phyloP scores from a whole-genome alignment of 2,888 invertebrate species.

The Leptodirus hochenwartii region DNA sequence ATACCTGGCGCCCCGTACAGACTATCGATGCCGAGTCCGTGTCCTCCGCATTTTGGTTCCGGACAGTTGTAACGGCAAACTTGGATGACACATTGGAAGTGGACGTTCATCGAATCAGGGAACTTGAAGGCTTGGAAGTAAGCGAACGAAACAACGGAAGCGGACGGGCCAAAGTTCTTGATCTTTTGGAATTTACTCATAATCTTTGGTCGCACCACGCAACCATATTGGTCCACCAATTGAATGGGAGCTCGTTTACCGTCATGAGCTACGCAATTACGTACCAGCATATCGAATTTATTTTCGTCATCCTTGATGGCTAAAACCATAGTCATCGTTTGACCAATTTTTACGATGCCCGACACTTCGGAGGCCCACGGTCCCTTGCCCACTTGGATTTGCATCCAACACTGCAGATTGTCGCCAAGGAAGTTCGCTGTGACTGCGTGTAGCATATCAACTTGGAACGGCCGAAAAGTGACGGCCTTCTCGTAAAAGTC shows the following conservation, averaged over 20 bases:
- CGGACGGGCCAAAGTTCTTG: conserved; percentile 87
- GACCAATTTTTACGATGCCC: conserved; percentile 88
- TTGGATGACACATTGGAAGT: conserved; percentile 93
- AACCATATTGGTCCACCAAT: conserved; percentile 82
- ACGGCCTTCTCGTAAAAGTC: conserved; percentile 92
- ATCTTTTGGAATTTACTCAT: conserved; percentile 94
- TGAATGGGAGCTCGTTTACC: conserved; percentile 87
- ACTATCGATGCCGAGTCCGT: conserved; percentile 36
- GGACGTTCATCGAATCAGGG: conserved; percentile 93
- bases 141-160: conserved; percentile 85
- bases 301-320: conserved; percentile 93
- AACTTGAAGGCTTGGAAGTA: conserved; percentile 96
- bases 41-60: conserved; percentile 68
- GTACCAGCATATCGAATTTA: conserved; percentile 87
- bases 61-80: conserved; percentile 88
- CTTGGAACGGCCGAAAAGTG: conserved; percentile 88
- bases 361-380: conserved; percentile 96
- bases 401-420: conserved; percentile 95
- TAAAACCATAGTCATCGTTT: conserved; percentile 93
- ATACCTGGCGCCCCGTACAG: conserved; percentile 47
- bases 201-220: conserved; percentile 83
- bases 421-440: conserved; percentile 91
- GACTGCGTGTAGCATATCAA: conserved; percentile 87
- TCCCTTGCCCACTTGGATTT: conserved; percentile 89
- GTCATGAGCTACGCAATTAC: conserved; percentile 89